These are phyloP conservation scores for Semotilus atromaculatus DNA, from an alignment of 2,797 vertebrate species.

Conservation along the genomic window DNA sequence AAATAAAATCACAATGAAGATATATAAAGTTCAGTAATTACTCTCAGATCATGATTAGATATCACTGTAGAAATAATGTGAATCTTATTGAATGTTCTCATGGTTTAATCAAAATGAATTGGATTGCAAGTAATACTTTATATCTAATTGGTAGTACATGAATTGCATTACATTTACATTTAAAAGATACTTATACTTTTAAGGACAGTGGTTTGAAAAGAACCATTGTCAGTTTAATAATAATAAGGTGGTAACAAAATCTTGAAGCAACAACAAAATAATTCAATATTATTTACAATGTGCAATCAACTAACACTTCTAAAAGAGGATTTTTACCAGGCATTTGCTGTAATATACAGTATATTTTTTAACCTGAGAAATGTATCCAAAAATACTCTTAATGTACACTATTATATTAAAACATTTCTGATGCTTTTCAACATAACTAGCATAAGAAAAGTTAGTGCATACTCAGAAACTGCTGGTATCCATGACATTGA, in stretches of 20 bases:
- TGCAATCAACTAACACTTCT: not conserved
- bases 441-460: not conserved
- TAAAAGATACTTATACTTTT: not conserved
- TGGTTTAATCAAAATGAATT: not conserved
- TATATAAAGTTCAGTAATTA: not conserved
- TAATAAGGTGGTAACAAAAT: not conserved
- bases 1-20: not conserved
- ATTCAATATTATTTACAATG: not conserved
- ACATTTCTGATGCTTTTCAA: not conserved
- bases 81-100: not conserved
- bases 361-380: conserved; percentile 17
- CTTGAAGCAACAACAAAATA: not conserved
- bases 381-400: not conserved
- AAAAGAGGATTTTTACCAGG: not conserved
- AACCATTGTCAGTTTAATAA: not conserved
- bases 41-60: too few species aligned
- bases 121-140: not conserved
- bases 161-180: not conserved
- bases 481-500: conserved; percentile 69
- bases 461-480: conserved; percentile 64
- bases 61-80: not conserved
- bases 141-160: too few species aligned
- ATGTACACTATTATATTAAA: not conserved
- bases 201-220: not conserved
- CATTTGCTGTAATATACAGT: conserved; percentile 45